A percentile compares a stretch with the other conserved stretches of the same genome.
These are phyloP conservation scores for Bruchidius siliquastri DNA, from an alignment of 2,888 invertebrate genomes.

Conservation along the genomic window DNA sequence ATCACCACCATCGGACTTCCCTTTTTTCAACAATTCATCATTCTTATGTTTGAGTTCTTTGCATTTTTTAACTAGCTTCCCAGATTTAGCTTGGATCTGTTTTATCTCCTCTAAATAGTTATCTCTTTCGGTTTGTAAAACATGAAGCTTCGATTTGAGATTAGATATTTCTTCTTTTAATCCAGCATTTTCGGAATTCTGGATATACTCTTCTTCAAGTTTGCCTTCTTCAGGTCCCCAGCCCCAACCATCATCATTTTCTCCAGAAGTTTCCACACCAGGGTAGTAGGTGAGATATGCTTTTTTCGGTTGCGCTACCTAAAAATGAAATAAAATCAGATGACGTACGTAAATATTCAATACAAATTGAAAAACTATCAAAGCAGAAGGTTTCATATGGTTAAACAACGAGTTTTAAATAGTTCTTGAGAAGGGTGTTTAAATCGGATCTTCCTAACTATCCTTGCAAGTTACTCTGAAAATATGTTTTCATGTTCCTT, in stretches of 20 bases:
- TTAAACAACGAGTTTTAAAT: no score
- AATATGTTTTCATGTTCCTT: no score
- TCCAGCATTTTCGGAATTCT: slow-evolving; percentile 27
- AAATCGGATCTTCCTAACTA: no score
- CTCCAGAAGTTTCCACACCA: slow-evolving; percentile 33
- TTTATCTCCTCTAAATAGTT: slow-evolving; percentile 59
- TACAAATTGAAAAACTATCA: no score
- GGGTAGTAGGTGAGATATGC: slow-evolving; percentile 39
- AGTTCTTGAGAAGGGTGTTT: no score
- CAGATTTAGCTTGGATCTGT: slow-evolving; percentile 63
- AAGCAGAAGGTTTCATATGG: no score
- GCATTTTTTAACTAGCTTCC: slow-evolving; percentile 76
- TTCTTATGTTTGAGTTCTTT: slow-evolving; percentile 74
- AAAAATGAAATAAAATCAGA: not conserved
- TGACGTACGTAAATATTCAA: no score
- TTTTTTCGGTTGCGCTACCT: slow-evolving; percentile 26
- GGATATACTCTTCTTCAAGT: slow-evolving; percentile 48
- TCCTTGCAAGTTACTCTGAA: no score
- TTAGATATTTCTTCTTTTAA: slow-evolving; percentile 48
- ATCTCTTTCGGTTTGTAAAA: slow-evolving; percentile 56
- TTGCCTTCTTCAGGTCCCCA: slow-evolving; percentile 54
- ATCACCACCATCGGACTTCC: slow-evolving; percentile 9
- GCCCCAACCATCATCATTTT: slow-evolving; percentile 60
- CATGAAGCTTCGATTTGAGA: slow-evolving; percentile 56
- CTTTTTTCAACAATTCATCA: slow-evolving; percentile 48